Conservation (phyloP, 1,140 invertebrate genomes). For the Macrosteles quadrilineatus region DNA sequence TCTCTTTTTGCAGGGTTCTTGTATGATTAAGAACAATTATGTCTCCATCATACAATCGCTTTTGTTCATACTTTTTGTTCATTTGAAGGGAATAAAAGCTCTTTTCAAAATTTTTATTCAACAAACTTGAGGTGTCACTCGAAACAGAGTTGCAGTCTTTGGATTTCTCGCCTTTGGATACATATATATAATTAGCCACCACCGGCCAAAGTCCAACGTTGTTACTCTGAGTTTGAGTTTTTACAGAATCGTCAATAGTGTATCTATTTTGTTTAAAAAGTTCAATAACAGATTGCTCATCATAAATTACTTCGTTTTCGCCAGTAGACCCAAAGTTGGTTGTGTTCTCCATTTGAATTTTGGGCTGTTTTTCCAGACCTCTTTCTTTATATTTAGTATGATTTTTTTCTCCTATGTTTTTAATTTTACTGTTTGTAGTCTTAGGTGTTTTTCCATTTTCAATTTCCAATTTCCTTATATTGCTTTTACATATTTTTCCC, state of each 20-base stretch:
- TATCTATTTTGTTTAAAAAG: background rate
- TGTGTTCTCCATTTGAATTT: background rate
- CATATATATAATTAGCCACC: background rate
- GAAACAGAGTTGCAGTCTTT: background rate
- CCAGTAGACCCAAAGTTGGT: background rate
- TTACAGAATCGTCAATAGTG: background rate
- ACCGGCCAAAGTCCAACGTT: background rate
- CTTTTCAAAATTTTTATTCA: background rate
- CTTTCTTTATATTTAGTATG: background rate
- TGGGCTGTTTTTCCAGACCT: background rate
- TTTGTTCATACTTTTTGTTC: conserved; percentile 8
- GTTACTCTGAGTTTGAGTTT: background rate
- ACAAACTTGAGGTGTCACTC: background rate
- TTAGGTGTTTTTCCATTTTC: too few species aligned
- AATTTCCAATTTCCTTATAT: too few species aligned
- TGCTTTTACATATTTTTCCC: too few species aligned
- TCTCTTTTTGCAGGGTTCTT: too few species aligned
- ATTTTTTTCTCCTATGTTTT: background rate
- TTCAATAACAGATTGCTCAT: background rate
- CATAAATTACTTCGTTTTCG: background rate
- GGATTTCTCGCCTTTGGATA: background rate
- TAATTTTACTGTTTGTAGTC: background rate
- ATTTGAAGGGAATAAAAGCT: conserved; percentile 6
- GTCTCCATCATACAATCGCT: background rate
- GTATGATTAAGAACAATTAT: background rate